phyloP scores from a whole-genome alignment of 2,797 vertebrate species.

The Pagetopsis macropterus region DNA sequence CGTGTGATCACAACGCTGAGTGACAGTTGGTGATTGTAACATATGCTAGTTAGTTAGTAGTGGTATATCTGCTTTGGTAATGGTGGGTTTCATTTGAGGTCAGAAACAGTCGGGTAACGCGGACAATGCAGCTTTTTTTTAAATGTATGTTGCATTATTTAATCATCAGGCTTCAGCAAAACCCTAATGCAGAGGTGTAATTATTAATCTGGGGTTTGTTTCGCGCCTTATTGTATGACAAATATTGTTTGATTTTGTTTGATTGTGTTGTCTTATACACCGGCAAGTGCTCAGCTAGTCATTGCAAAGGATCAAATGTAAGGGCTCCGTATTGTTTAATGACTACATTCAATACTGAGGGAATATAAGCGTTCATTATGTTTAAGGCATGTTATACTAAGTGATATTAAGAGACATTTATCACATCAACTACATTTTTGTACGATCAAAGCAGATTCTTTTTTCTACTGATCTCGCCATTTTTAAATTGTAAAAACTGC shows the following conservation, averaged over 20 bases:
- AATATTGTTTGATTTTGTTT: conserved; percentile 12
- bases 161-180: neutral
- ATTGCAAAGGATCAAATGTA: conserved; percentile 35
- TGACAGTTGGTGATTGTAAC: conserved; percentile 31
- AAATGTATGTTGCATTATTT: conserved; percentile 10
- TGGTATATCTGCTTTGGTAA: neutral
- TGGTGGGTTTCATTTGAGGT: conserved; percentile 3
- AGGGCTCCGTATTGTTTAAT: conserved; percentile 51
- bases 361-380: neutral
- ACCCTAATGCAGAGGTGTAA: conserved; percentile 9
- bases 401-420: neutral
- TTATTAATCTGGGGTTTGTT: conserved; percentile 27
- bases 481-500: conserved; percentile 28
- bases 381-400: neutral
- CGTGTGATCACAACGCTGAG: conserved; percentile 23
- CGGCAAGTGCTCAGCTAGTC: conserved; percentile 47
- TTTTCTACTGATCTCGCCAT: conserved; percentile 32
- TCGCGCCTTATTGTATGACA: conserved; percentile 46
- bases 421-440: conserved; percentile 1
- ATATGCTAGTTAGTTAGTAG: conserved; percentile 2
- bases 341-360: conserved; percentile 14
- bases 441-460: conserved; percentile 1
- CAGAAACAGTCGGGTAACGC: conserved; percentile 6
- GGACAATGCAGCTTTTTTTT: conserved; percentile 8
- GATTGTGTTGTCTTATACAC: conserved; percentile 11